Percentiles rank a stretch among this genome's conserved stretches.
phyloP scores from a whole-genome alignment of 2,797 vertebrate species.

The Enteromius fasciolatus region DNA sequence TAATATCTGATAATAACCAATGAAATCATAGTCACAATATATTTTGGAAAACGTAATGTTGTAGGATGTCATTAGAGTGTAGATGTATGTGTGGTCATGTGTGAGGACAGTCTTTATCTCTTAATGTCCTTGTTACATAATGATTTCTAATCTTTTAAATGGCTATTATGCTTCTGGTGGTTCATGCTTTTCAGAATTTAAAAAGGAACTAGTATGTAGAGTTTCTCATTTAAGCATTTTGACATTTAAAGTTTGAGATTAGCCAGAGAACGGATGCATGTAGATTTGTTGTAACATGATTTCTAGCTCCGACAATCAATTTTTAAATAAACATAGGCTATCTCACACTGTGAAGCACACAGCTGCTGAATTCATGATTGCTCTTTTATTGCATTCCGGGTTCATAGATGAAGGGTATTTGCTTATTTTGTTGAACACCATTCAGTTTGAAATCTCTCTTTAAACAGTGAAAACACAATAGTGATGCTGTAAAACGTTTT shows the following conservation, averaged over 20 bases:
- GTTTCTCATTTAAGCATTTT: slow-evolving; percentile 10
- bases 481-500: not conserved
- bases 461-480: not conserved
- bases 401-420: slow-evolving; percentile 4
- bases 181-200: slow-evolving; percentile 17
- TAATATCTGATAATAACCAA: not conserved
- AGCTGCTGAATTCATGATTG: slow-evolving; percentile 11
- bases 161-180: slow-evolving; percentile 8
- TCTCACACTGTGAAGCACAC: not conserved
- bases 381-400: not conserved
- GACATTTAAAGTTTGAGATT: slow-evolving; percentile 27
- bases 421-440: not conserved
- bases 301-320: not conserved
- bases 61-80: not conserved
- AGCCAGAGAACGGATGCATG: slow-evolving; percentile 4
- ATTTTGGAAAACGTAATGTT: not conserved
- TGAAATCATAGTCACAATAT: not conserved
- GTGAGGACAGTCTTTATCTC: not conserved
- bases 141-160: slow-evolving; percentile 19
- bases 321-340: slow-evolving; percentile 3
- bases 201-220: not conserved
- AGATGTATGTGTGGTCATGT: not conserved
- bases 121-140: not conserved
- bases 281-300: not conserved
- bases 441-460: slow-evolving; percentile 2